Conservation (phyloP, 2,888 invertebrate genomes). For the Carcina quercana region DNA sequence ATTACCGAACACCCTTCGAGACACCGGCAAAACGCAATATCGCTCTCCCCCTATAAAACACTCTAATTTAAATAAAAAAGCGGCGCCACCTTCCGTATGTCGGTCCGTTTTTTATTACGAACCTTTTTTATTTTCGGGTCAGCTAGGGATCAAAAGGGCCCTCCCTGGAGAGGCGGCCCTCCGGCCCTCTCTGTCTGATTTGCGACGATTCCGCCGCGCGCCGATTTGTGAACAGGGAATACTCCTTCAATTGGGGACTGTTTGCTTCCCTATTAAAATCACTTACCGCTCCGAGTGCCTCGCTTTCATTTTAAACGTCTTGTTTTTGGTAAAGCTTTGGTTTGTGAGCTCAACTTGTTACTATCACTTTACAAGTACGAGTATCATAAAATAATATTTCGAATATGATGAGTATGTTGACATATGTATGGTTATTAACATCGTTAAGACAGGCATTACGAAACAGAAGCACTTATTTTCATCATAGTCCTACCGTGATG, state of each 20-base stretch:
- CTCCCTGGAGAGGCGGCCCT: slow-evolving; percentile 52
- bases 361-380: not conserved
- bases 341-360: slow-evolving; percentile 22
- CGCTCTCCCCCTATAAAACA: slow-evolving; percentile 72
- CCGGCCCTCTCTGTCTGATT: slow-evolving; percentile 57
- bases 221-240: slow-evolving; percentile 72
- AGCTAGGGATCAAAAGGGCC: slow-evolving; percentile 72
- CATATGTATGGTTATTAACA: no score
- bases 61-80: slow-evolving; percentile 76
- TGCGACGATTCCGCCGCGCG: slow-evolving; percentile 63
- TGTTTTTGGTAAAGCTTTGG: slow-evolving; percentile 36
- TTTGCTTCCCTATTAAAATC: slow-evolving; percentile 69
- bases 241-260: slow-evolving; percentile 63
- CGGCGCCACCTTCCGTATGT: slow-evolving; percentile 74
- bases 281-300: slow-evolving; percentile 49
- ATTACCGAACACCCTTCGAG: slow-evolving; percentile 56
- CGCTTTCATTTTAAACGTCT: slow-evolving; percentile 35
- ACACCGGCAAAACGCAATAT: slow-evolving; percentile 71
- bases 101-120: slow-evolving; percentile 71
- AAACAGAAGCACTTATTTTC: no score
- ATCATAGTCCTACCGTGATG: no score
- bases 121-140: slow-evolving; percentile 75
- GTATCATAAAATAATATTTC: not conserved
- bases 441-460: no score
- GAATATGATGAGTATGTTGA: no score